These are phyloP conservation scores for Perccottus glenii DNA, from an alignment of 2,113 vertebrate genomes.

Conservation along the genomic window DNA sequence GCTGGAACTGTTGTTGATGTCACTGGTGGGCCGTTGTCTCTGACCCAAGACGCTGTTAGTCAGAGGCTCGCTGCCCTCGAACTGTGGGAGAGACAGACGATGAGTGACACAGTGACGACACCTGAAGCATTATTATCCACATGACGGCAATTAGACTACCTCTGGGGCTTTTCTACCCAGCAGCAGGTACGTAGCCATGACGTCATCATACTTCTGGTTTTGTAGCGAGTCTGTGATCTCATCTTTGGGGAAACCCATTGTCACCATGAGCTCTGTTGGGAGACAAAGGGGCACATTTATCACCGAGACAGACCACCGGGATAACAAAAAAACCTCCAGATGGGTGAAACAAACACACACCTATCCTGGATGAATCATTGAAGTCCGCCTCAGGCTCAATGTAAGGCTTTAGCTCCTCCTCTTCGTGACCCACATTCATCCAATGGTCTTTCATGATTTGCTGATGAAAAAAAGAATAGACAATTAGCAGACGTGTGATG, in stretches of 20 bases:
- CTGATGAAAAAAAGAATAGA: constrained; percentile 68
- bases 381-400: constrained; percentile 92
- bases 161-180: constrained; percentile 95
- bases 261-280: constrained; percentile 92
- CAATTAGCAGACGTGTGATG: background rate
- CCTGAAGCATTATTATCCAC: background rate
- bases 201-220: constrained; percentile 93
- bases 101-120: constrained; percentile 4
- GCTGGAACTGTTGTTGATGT: constrained; percentile 95
- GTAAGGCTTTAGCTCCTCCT: constrained; percentile 94
- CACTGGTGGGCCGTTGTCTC: constrained; percentile 92
- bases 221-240: constrained; percentile 94
- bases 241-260: constrained; percentile 97
- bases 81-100: constrained; percentile 71
- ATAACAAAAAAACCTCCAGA: background rate
- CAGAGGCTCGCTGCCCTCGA: constrained; percentile 92
- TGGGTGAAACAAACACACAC: constrained; percentile 68
- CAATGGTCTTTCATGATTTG: constrained; percentile 99
- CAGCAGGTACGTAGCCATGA: constrained; percentile 97
- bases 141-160: constrained; percentile 66
- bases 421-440: constrained; percentile 97
- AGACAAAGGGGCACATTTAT: constrained; percentile 19
- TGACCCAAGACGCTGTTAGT: constrained; percentile 89
- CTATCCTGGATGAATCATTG: constrained; percentile 91
- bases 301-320: background rate